A percentile compares a stretch with the other conserved stretches of the same genome.
Conservation (phyloP, 2,113 vertebrate species). For the Nycticorax nycticorax region DNA sequence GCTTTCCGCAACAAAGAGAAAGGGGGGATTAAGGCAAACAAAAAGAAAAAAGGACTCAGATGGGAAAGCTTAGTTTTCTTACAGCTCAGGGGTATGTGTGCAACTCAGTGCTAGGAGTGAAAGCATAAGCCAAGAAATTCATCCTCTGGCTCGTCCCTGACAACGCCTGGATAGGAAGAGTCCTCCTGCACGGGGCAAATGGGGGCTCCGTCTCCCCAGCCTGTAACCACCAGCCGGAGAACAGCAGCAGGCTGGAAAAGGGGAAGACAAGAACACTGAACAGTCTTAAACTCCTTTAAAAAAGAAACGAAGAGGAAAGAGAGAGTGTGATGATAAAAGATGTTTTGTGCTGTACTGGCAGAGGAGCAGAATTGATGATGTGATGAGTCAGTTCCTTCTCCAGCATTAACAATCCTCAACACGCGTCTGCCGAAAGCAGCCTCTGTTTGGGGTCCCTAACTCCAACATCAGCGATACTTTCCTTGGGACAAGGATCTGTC, state of each 20-base stretch:
- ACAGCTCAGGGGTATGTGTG: background rate
- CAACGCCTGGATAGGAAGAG: background rate
- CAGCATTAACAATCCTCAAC: background rate
- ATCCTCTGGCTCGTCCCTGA: background rate
- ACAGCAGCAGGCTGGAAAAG: background rate
- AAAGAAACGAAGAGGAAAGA: background rate
- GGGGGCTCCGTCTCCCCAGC: background rate
- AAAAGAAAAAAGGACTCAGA: background rate
- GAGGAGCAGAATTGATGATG: slow-evolving; percentile 29
- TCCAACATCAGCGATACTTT: background rate
- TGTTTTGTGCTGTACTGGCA: slow-evolving; percentile 37
- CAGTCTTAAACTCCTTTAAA: background rate
- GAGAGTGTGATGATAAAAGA: slow-evolving; percentile 7
- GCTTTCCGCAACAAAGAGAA: background rate
- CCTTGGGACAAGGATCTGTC: slow-evolving; percentile 26
- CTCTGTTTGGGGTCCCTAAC: background rate
- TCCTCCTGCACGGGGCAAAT: background rate
- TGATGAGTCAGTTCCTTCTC: slow-evolving; percentile 45
- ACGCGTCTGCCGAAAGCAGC: slow-evolving; percentile 8
- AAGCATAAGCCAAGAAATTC: background rate
- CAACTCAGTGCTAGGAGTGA: background rate
- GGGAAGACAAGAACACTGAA: background rate
- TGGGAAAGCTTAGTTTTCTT: background rate
- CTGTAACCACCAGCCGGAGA: background rate
- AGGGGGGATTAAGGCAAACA: background rate